phyloP scores from a whole-genome alignment of 2,888 invertebrate species.

The Tupiocoris notatus region DNA sequence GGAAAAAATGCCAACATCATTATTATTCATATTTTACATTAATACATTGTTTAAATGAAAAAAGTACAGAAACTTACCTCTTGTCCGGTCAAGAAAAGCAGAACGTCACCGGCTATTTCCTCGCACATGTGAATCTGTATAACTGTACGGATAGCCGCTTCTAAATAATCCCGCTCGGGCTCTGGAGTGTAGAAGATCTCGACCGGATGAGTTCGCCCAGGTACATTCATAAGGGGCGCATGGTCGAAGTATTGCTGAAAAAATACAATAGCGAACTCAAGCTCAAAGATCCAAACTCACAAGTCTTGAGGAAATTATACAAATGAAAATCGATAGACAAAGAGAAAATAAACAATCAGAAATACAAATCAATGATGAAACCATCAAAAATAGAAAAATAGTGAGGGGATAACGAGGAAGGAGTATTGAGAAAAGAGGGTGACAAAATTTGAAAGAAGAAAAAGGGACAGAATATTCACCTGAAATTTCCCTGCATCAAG shows the following conservation, averaged over 20 bases:
- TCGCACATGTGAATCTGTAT: constrained; percentile 96
- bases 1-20: neutral
- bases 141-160: constrained; percentile 97
- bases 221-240: constrained; percentile 97
- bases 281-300: too few species aligned
- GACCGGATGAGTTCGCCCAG: constrained; percentile 92
- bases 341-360: too few species aligned
- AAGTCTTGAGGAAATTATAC: too few species aligned
- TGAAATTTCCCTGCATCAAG: constrained; percentile 98
- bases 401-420: too few species aligned
- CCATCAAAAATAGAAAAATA: too few species aligned
- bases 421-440: too few species aligned
- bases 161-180: constrained; percentile 95
- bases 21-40: too few species aligned
- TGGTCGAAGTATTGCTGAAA: constrained; percentile 92
- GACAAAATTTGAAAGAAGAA: too few species aligned
- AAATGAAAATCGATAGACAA: too few species aligned
- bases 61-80: constrained; percentile 55
- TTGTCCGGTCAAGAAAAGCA: constrained; percentile 83
- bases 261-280: too few species aligned
- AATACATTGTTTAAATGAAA: neutral
- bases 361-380: too few species aligned
- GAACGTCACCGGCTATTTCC: constrained; percentile 85
- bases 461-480: constrained; percentile 53
- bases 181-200: constrained; percentile 99